Evolutionary conservation across 2,797 vertebrate species (phyloP).

Genomic region (Diceros bicornis): DNA sequence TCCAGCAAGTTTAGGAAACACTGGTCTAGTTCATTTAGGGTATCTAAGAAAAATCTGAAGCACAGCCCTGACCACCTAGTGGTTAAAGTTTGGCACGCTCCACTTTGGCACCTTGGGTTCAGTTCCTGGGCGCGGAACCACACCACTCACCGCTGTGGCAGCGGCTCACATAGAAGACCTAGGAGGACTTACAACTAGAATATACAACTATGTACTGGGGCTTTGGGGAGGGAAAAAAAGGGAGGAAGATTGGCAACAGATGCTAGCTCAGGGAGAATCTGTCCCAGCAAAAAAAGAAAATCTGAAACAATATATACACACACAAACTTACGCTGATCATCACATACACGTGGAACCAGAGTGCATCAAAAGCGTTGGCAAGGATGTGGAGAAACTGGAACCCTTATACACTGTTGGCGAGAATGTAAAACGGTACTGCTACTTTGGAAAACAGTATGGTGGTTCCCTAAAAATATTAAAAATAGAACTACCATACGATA

Average conservation of each 20-base stretch:
- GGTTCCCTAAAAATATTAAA: conserved; percentile 21
- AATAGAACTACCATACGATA: neutral
- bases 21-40: neutral
- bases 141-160: too few relatives aligned
- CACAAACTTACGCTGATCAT: neutral
- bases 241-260: too few relatives aligned
- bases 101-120: too few relatives aligned
- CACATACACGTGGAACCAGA: neutral
- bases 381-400: neutral
- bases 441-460: neutral
- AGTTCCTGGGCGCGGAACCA: too few relatives aligned
- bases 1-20: neutral
- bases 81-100: too few relatives aligned
- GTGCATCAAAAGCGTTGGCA: neutral
- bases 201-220: too few relatives aligned
- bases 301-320: neutral
- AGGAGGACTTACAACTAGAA: too few relatives aligned
- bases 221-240: too few relatives aligned
- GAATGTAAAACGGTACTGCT: neutral
- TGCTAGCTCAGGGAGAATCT: too few relatives aligned
- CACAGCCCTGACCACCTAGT: neutral
- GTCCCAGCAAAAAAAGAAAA: neutral
- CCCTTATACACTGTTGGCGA: neutral
- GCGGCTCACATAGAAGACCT: too few relatives aligned
- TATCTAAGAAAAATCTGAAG: neutral